Evolutionary conservation across 2,888 invertebrate species (phyloP), one percentile per base, ranked within the genome.

Genomic region (Petrophora chlorosata): DNA sequence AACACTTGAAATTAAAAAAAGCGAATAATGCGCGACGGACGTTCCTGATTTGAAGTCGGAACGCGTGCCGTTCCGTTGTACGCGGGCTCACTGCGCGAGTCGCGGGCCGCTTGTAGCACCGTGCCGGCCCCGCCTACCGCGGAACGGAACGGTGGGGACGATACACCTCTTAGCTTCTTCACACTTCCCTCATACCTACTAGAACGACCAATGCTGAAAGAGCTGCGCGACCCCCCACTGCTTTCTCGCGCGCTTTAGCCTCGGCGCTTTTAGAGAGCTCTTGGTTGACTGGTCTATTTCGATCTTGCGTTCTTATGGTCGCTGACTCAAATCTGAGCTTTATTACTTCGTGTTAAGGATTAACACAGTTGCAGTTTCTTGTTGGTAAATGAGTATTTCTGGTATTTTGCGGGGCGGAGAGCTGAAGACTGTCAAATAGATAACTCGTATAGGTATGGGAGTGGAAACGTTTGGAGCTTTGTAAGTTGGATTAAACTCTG

Each of bases 131-230:
- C 85, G 86, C 86, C 86, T 75, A 79, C 79, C 67, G 70, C 74
- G 73, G 69, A 73, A 79, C 79, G 76, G 66, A 77, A 80, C 81
- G 82, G 78, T 68, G 79, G 78, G 79, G 84, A 82, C 76, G 79
- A 61, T 61, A 85, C 85, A 86, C 86, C 86, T 86, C 85, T 85
- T 85, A 86, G 82, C 85, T 79, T 85, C 84, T 86, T 86, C 84
- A 86, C 86, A 85, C 85, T 86, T 84, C 78, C 81, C 76, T 77
- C 49, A 72, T 85, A 81, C 85, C 85, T 85, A 84, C 81, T 86
- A 86, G 85, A 75, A 61, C 60, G 71, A 66, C 87, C 82, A 75
- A 56, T 59, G 26, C 59, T 56, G 40, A 50, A 53, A 65, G 82
- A 74, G 53, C 84, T 65, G 38, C 67, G 53, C 50, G 69, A 43